Base-by-base conservation (phyloP, 2,113 vertebrate genomes). In the Saccopteryx bilineata region DNA sequence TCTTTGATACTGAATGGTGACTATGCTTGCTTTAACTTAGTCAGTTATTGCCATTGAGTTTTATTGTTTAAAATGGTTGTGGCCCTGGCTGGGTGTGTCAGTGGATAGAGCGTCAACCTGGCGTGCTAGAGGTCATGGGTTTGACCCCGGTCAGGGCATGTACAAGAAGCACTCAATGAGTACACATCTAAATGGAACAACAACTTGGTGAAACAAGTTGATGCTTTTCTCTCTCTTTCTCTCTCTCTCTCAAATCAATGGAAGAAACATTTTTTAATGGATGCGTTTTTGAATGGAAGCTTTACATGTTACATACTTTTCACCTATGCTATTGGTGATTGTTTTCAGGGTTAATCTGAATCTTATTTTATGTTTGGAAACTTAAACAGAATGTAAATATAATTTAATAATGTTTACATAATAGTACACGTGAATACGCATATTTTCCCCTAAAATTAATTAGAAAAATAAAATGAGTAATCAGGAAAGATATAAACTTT, bases 401-500 rank as follows among this genome's bases (percentile, higher is more conserved):
- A 84, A 39, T 61, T 76, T 19, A 93, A 39, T 39, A 39, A 39
- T 39, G 39, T 39, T 39, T 39, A 39, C 39, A 39, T 39, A 39
- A 39, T 39, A 46, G 19, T 86, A 21, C 71, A 71, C 76, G 46
- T 66, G 61, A 95, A 50, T 58, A 95, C 78, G 17, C 52, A 75
- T 75, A 65, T 87, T 87, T 93, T 91, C 61, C 54, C 61, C 54
- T 69, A 92, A 93, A 95, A 71, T 72, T 85, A 94, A 90, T 82
- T 52, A 82, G 66, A 79, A 76, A 96, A 82, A 93, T 75, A 68
- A 83, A 94, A 84, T 89, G 66, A 92, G 66, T 90, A 84, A 91
- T 82, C 74, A 82, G 91, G 79, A 95, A 92, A 85, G 24, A 95
- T 48, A 68, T 18, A 82, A 93, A 91, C 24, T 91, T 96, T 94